Percentiles rank a stretch among this genome's conserved stretches.
Conservation (phyloP, 2,888 invertebrate genomes). For the Scaptomyza reducta region DNA sequence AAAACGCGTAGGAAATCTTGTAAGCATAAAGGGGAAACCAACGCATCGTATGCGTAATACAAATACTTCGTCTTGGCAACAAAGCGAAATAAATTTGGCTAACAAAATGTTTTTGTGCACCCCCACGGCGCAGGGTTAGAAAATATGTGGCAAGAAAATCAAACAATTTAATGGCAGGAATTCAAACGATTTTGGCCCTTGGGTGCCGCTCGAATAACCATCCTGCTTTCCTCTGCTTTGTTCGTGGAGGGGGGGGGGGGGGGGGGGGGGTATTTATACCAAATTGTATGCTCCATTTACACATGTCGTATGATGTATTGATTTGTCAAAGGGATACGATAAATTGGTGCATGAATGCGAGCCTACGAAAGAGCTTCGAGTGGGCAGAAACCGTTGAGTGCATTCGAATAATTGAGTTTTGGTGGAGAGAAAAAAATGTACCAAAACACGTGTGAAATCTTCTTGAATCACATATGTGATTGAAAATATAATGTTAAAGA, state of each 20-base stretch:
- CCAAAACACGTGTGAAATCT: neutral
- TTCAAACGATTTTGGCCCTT: constrained; percentile 68
- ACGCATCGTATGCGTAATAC: constrained; percentile 60
- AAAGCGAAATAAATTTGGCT: constrained; percentile 74
- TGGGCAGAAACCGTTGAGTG: constrained; percentile 21
- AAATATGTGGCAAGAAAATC: constrained; percentile 47
- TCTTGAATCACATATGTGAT: constrained; percentile 10
- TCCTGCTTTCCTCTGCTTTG: too few relatives aligned
- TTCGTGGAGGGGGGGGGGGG: too few relatives aligned
- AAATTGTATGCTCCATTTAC: constrained; percentile 59
- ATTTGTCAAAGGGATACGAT: constrained; percentile 69
- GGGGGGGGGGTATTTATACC: constrained; percentile 8
- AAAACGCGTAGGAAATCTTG: constrained; percentile 42
- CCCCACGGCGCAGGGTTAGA: constrained; percentile 17
- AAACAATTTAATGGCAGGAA: constrained; percentile 73
- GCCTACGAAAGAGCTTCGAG: constrained; percentile 8
- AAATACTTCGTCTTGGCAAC: constrained; percentile 69
- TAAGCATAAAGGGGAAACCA: constrained; percentile 31
- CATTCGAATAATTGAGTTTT: constrained; percentile 44
- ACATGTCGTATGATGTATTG: constrained; percentile 58
- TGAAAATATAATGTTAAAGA: neutral
- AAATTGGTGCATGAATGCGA: constrained; percentile 58
- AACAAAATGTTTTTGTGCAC: constrained; percentile 51
- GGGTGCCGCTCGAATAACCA: constrained; percentile 38
- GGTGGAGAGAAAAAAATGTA: constrained; percentile 8